Conservation (phyloP, 2,113 vertebrate species). For the Myotis lucifugus region DNA sequence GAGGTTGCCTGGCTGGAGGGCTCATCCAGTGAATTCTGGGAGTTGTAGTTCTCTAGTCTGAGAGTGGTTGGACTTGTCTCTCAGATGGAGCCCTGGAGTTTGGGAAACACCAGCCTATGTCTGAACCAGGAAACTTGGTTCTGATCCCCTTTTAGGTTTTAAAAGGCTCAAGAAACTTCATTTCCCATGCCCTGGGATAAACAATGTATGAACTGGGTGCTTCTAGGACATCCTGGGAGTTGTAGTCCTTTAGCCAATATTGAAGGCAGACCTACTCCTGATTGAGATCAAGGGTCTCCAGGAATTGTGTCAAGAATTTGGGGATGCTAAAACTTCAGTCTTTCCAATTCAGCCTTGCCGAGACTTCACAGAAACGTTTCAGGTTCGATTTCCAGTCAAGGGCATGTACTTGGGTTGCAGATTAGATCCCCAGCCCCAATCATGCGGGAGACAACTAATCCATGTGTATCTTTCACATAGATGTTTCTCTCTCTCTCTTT, state of each 20-base stretch:
- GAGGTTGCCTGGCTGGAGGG: background rate
- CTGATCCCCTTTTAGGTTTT: background rate
- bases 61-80: background rate
- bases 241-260: background rate
- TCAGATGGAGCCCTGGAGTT: background rate
- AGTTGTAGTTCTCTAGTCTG: conserved; percentile 24
- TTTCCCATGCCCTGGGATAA: background rate
- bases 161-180: background rate
- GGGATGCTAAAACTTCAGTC: background rate
- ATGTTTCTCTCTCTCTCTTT: no score
- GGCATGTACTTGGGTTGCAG: no score
- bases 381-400: no score
- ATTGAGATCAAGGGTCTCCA: background rate
- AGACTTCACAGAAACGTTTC: background rate
- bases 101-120: background rate
- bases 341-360: background rate
- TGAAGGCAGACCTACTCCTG: background rate
- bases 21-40: background rate
- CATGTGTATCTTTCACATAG: no score
- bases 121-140: background rate
- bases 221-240: conserved; percentile 3
- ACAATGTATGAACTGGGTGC: background rate
- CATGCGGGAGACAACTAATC: no score
- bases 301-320: background rate
- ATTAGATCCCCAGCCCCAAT: no score